These are phyloP conservation scores for Telenomus remus DNA, from an alignment of 1,140 invertebrate genomes.

Conservation along the genomic window DNA sequence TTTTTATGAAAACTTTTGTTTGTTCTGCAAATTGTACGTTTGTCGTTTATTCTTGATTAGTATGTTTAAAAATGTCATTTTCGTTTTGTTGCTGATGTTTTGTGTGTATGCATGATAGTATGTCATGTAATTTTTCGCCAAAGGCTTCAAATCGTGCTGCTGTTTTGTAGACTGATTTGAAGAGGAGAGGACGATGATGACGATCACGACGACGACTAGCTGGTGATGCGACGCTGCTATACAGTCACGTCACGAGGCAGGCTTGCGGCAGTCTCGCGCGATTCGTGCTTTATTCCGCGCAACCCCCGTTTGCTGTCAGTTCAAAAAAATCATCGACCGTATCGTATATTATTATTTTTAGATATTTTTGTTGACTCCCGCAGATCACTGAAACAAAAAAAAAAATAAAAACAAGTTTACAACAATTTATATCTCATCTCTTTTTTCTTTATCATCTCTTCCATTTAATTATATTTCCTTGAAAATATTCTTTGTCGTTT, in stretches of 20 bases:
- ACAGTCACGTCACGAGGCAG: conserved; percentile 63
- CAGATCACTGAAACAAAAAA: conserved; percentile 73
- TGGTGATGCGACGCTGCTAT: conserved; percentile 50
- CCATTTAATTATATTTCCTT: too few species aligned
- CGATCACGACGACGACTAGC: conserved; percentile 61
- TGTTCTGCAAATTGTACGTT: conserved; percentile 26
- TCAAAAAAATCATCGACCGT: conserved; percentile 75
- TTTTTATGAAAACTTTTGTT: conserved; percentile 1
- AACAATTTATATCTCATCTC: not conserved
- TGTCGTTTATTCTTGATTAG: conserved; percentile 11
- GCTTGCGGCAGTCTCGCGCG: conserved; percentile 67
- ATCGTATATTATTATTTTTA: conserved; percentile 75
- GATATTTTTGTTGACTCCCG: conserved; percentile 74
- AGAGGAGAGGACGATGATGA: conserved; percentile 66
- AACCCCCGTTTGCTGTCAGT: conserved; percentile 65
- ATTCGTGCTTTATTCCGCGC: conserved; percentile 65
- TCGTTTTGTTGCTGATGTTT: not conserved
- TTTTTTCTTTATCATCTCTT: too few species aligned
- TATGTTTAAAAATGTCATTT: conserved; percentile 5
- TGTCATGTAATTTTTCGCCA: conserved; percentile 24
- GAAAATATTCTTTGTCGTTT: too few species aligned
- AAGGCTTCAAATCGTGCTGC: conserved; percentile 38
- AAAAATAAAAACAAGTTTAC: conserved; percentile 61
- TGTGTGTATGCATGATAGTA: conserved; percentile 5
- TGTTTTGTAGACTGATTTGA: conserved; percentile 57